phyloP scores from a whole-genome alignment of 1,140 invertebrate genomes.

The Drosophila kurseongensis region DNA sequence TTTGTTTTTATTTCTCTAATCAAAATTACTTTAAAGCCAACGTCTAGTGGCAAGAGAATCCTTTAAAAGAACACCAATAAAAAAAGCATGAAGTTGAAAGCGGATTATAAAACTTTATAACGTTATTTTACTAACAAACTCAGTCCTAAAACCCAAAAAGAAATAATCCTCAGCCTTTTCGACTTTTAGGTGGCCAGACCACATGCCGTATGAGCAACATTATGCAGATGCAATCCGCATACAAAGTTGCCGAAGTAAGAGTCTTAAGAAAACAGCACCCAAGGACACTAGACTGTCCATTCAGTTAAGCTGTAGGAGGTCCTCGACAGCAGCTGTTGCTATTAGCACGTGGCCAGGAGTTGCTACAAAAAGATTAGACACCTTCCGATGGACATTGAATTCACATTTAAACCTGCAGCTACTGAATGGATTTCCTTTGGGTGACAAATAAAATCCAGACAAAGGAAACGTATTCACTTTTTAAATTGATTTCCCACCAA shows the following conservation, averaged over 20 bases:
- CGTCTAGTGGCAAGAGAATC: not conserved
- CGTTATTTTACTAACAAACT: constrained; percentile 17
- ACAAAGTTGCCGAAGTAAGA: constrained; percentile 42
- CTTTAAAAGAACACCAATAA: not conserved
- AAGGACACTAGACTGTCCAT: constrained; percentile 35
- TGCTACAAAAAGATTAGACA: constrained; percentile 37
- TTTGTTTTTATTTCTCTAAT: too few species aligned
- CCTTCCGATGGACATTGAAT: constrained; percentile 33
- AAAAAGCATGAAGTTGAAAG: constrained; percentile 15
- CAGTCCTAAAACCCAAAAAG: constrained; percentile 12
- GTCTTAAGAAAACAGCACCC: constrained; percentile 38
- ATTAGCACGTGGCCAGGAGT: constrained; percentile 38
- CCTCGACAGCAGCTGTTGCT: constrained; percentile 33
- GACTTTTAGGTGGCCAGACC: constrained; percentile 3
- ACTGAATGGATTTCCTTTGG: constrained; percentile 25
- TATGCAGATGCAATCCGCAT: constrained; percentile 29
- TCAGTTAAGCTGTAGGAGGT: constrained; percentile 38
- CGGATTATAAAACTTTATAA: constrained; percentile 22
- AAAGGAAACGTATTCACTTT: constrained; percentile 7
- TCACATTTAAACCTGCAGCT: constrained; percentile 38
- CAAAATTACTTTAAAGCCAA: constrained; percentile 2
- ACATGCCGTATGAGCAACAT: constrained; percentile 46
- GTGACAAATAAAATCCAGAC: constrained; percentile 30
- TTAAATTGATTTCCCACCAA: constrained; percentile 16
- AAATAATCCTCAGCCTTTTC: constrained; percentile 36